phyloP scores from a whole-genome alignment of 2,113 vertebrate species.

The Cyphomyrus plagiostoma region DNA sequence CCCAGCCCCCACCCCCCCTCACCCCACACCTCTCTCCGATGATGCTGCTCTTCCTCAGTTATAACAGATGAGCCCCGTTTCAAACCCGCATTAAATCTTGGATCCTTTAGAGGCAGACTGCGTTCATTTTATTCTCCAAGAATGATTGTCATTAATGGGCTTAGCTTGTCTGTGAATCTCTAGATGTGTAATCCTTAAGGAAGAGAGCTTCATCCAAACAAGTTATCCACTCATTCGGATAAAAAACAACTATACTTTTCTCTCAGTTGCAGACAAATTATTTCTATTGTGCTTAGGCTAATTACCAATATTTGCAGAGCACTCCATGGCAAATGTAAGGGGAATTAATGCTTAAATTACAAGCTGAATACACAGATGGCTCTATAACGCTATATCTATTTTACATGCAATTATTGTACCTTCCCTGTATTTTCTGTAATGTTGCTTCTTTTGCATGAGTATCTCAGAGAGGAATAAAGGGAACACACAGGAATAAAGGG shows the following conservation, averaged over 20 bases:
- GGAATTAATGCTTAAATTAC: background rate
- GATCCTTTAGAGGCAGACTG: background rate
- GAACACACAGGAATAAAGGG: background rate
- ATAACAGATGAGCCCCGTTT: background rate
- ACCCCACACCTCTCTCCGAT: constrained; percentile 6
- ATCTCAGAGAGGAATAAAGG: background rate
- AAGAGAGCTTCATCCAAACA: background rate
- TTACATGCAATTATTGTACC: background rate
- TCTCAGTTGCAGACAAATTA: background rate
- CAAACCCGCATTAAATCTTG: background rate
- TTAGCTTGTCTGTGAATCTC: background rate
- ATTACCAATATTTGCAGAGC: background rate
- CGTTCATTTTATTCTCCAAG: background rate
- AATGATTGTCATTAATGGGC: background rate
- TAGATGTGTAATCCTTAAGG: background rate
- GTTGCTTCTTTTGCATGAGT: background rate
- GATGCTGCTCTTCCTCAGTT: background rate
- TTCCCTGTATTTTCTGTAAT: background rate
- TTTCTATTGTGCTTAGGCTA: background rate
- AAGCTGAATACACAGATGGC: background rate
- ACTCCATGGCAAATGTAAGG: background rate
- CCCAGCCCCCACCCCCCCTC: constrained; percentile 15
- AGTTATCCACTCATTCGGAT: background rate
- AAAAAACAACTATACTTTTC: background rate
- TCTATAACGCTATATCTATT: background rate